Evolutionary conservation across 2,113 vertebrate species (phyloP).

Genomic region (Callocephalon fimbriatum): DNA sequence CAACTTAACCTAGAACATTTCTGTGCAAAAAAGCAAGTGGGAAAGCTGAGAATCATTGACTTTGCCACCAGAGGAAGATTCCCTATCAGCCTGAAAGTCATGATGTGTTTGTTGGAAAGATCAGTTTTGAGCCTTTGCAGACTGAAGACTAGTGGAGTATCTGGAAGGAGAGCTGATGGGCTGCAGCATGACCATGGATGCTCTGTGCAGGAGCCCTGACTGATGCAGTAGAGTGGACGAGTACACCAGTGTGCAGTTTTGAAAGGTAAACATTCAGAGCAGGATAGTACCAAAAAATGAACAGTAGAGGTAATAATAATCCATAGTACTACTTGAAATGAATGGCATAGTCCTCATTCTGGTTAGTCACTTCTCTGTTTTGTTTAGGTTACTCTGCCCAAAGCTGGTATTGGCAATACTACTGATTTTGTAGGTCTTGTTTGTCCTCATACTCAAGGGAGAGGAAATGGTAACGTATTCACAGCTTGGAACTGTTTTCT

Average conservation of each 20-base stretch:
- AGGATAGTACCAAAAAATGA: neutral
- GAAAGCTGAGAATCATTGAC: neutral
- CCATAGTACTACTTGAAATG: neutral
- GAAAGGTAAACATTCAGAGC: neutral
- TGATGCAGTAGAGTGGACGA: neutral
- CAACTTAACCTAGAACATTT: neutral
- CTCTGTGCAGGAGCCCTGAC: neutral
- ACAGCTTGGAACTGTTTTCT: neutral
- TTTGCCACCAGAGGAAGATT: neutral
- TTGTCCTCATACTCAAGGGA: neutral
- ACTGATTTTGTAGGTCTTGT: neutral
- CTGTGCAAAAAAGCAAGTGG: neutral
- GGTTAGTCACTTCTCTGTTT: neutral
- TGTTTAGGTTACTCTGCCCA: neutral
- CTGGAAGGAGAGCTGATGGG: neutral
- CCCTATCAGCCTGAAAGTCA: neutral
- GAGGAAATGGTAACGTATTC: neutral
- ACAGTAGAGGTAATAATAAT: neutral
- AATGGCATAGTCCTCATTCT: neutral
- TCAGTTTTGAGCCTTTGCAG: neutral
- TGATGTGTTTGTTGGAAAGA: neutral
- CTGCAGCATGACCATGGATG: fast-evolving
- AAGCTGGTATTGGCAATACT: neutral
- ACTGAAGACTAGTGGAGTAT: neutral
- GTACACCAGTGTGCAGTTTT: neutral